Conservation (phyloP, 2,888 invertebrate genomes). For the Cheilosia impressa region DNA sequence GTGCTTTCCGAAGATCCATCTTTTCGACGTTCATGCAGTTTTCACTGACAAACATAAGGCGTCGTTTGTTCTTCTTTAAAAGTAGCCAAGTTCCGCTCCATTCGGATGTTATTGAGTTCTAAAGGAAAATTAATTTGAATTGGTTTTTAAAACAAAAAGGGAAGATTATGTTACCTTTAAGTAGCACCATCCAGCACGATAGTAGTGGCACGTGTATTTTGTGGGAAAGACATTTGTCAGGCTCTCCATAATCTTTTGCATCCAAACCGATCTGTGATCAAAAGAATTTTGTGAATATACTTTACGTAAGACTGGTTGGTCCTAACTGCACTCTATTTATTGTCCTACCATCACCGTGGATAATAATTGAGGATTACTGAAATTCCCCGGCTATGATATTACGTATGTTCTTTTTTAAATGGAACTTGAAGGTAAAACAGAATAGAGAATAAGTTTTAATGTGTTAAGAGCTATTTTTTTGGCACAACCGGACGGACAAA, state of each 20-base stretch:
- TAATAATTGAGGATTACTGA: no score
- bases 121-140: slow-evolving; percentile 26
- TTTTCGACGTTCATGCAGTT: slow-evolving; percentile 85
- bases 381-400: no score
- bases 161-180: slow-evolving; percentile 85
- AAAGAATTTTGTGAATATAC: slow-evolving; percentile 1
- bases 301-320: background rate
- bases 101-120: slow-evolving; percentile 83
- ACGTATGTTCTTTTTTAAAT: no score
- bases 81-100: slow-evolving; percentile 93
- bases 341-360: no score
- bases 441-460: no score
- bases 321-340: no score
- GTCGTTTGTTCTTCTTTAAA: slow-evolving; percentile 88
- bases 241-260: slow-evolving; percentile 91
- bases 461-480: no score
- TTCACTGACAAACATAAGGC: slow-evolving; percentile 81
- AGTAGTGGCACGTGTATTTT: slow-evolving; percentile 89
- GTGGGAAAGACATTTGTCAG: slow-evolving; percentile 88
- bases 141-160: background rate
- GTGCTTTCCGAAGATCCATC: slow-evolving; percentile 91
- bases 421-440: no score
- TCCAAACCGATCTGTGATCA: slow-evolving; percentile 87
- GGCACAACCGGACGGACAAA: no score
- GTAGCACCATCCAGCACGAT: slow-evolving; percentile 92